Evolutionary conservation across 2,797 vertebrate species (phyloP).

Genomic region (Cyprinodon diabolis): DNA sequence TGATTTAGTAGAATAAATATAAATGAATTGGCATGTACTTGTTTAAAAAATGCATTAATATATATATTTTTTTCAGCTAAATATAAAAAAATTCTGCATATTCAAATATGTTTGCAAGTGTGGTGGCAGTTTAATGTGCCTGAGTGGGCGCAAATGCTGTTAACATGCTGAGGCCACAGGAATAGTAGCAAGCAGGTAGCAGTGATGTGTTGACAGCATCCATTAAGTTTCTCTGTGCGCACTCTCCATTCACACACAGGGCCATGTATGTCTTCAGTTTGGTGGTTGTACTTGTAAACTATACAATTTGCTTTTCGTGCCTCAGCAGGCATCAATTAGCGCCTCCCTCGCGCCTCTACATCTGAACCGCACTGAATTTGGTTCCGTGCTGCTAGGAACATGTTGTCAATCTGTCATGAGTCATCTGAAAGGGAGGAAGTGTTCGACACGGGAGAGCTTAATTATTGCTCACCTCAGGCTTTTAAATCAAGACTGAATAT

Average conservation of each 20-base stretch:
- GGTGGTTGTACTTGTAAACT: constrained; percentile 64
- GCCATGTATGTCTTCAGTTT: constrained; percentile 43
- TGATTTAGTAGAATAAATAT: constrained; percentile 36
- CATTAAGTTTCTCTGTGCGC: constrained; percentile 47
- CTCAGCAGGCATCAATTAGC: constrained; percentile 76
- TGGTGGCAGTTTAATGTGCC: constrained; percentile 22
- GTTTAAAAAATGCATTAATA: constrained; percentile 1
- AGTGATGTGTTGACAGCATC: constrained; percentile 33
- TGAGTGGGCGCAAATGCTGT: constrained; percentile 38
- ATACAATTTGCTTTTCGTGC: constrained; percentile 63
- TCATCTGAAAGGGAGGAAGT: constrained; percentile 50
- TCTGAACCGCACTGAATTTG: constrained; percentile 64
- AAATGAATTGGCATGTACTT: constrained; percentile 24
- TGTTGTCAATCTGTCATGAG: constrained; percentile 60
- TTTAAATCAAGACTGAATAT: constrained; percentile 57
- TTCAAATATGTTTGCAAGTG: constrained; percentile 26
- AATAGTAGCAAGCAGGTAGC: constrained; percentile 32
- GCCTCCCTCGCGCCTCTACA: constrained; percentile 63
- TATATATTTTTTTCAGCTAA: neutral
- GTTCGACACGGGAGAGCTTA: constrained; percentile 35
- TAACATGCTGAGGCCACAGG: constrained; percentile 27
- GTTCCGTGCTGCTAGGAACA: constrained; percentile 51
- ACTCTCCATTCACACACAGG: constrained; percentile 51
- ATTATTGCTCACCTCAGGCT: constrained; percentile 61
- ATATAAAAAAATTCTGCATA: constrained; percentile 10